Base-by-base conservation (phyloP, 2,888 invertebrate species). In the Zygogramma bicolorata region DNA sequence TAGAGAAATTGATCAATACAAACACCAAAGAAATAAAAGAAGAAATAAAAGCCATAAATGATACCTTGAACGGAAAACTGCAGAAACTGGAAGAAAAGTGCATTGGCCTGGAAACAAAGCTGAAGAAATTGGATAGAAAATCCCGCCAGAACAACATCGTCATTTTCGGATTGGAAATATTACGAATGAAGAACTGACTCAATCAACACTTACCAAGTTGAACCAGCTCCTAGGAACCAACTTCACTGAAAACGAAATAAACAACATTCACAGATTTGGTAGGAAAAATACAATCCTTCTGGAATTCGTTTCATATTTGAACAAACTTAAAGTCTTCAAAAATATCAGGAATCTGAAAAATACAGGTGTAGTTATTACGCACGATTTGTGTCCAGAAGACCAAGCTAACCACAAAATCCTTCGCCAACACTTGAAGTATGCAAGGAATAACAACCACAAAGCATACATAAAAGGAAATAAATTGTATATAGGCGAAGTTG, bases 121-220 rank as follows among this genome's bases (percentile, higher is more conserved):
- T 53, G 53, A 53, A 53, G 29, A 29, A 29, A 29, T 29, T 29
- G 29, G 7, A 29, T 29, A 29, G 29, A 29, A 29, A 29, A 6
- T 3, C 29, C 20, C 53, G 53, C 53, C 15, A 53, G 20, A 53
- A 53, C 53, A 53, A 53, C 20, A 53, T 53, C 20, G 3, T 53
- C 53, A 53, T 53, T n/a, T n/a, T n/a, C n/a, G n/a, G n/a, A n/a
- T n/a, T n/a, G n/a, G n/a, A n/a, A n/a, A n/a, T n/a, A n/a, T n/a
- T n/a, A 53, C 53, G 53, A 53, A n/a, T 53, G 53, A 20, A 53
- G 53, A 53, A 53, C 15, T 53, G 18, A 53, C 3, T 53, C 3
- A 20, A 53, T 53, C 53, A 53, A 53, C 53, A 53, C 53, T 53
- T 22, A 53, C 53, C 53, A 53, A 53, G 53, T 53, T 13, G 53